Conservation (phyloP, 2,888 invertebrate genomes). For the Carcina quercana region DNA sequence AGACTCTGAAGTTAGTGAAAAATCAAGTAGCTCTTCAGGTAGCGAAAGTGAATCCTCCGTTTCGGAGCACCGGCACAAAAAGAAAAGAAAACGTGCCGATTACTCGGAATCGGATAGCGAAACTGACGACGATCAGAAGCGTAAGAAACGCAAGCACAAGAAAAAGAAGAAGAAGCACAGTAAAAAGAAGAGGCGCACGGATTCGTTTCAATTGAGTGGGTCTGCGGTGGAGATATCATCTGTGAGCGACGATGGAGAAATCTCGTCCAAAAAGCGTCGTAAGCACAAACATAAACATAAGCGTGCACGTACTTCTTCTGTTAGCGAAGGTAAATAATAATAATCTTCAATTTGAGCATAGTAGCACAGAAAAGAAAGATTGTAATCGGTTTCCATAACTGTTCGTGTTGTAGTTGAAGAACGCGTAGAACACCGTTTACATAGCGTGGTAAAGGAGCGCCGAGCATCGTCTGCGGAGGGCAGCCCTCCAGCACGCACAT, state of each 20-base stretch:
- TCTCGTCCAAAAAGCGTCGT: constrained; percentile 54
- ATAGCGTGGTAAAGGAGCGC: constrained; percentile 62
- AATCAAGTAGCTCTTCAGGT: constrained; percentile 55
- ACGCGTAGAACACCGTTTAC: constrained; percentile 41
- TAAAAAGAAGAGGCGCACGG: constrained; percentile 57
- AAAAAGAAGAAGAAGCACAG: constrained; percentile 69
- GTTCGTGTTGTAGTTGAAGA: constrained; percentile 25
- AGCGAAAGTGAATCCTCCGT: constrained; percentile 57
- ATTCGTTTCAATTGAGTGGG: constrained; percentile 38
- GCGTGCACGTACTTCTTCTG: constrained; percentile 41
- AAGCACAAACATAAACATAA: constrained; percentile 63
- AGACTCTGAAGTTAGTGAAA: constrained; percentile 47
- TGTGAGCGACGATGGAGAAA: constrained; percentile 56
- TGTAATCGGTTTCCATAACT: not conserved
- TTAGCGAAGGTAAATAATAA: constrained; percentile 38
- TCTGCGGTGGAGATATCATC: constrained; percentile 44
- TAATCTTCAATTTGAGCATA: too few species aligned
- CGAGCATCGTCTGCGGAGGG: constrained; percentile 45
- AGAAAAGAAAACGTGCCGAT: constrained; percentile 60
- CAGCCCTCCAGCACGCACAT: constrained; percentile 49
- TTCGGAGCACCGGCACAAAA: constrained; percentile 56
- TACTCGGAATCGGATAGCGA: constrained; percentile 60
- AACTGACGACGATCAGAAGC: constrained; percentile 51
- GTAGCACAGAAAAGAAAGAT: too few species aligned
- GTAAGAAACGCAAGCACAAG: constrained; percentile 67